phyloP scores from a whole-genome alignment of 1,140 invertebrate genomes.

The Cherax destructor region DNA sequence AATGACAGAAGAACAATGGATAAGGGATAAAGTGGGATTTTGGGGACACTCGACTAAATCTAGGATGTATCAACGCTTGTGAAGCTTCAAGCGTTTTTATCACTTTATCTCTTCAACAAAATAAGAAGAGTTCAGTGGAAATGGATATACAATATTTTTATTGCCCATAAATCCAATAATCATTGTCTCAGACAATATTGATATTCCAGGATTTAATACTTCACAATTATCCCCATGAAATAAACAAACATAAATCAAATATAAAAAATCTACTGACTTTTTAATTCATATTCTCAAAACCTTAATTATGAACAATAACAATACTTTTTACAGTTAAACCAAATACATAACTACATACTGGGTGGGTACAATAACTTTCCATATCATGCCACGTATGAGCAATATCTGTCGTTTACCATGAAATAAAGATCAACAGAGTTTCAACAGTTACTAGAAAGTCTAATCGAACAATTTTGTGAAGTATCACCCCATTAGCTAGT shows the following conservation, averaged over 20 bases:
- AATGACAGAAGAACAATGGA: slow-evolving; percentile 24
- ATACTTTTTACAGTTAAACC: neutral
- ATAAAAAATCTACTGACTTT: neutral
- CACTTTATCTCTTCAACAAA: neutral
- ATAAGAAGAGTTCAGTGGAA: neutral
- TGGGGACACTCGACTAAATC: slow-evolving; percentile 30
- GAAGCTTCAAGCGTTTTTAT: neutral
- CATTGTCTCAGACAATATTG: neutral
- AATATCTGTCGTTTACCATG: neutral
- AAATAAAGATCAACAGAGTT: slow-evolving; percentile 13
- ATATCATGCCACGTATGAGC: neutral
- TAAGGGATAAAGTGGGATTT: slow-evolving; percentile 3
- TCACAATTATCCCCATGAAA: neutral
- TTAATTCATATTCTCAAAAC: neutral
- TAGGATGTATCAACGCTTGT: neutral
- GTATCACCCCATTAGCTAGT: neutral
- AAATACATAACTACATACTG: slow-evolving; percentile 2
- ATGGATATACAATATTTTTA: neutral
- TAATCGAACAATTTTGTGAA: slow-evolving; percentile 1
- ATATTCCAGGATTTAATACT: neutral
- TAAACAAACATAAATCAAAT: neutral
- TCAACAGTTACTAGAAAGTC: slow-evolving; percentile 1
- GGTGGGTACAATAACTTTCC: neutral
- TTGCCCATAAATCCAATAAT: neutral
- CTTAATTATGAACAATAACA: neutral